Base-by-base conservation (phyloP, 2,888 invertebrate species). In the Bellardia bayeri region DNA sequence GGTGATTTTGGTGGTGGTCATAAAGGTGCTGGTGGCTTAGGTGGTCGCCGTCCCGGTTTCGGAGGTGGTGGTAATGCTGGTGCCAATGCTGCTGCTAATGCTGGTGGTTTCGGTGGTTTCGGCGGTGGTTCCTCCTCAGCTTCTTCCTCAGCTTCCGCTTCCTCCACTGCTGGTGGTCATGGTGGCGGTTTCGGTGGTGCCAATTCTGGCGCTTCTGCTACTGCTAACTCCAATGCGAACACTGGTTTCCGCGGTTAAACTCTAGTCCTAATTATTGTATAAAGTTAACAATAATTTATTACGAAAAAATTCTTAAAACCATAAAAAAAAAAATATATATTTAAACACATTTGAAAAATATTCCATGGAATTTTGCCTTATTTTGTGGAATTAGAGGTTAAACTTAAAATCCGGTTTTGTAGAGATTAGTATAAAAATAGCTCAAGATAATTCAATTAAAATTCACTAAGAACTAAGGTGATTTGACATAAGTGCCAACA, bases 171-270 rank as follows among this genome's bases (percentile, higher is more conserved):
- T 11, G 69, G 16, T 14, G 66, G 78, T 13, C 74, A 80, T 49
- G 64, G 64, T 11, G 81, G 86, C 51, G 88, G 87, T 42, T 40
- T 33, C 6, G 87, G 88, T 33, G 83, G 76, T 42, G 79, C 58
- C 9, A 75, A 58, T 6, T 85, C 88, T 0, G 80, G 61, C 0
- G 89, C 91, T 30, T 37, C 64, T 30, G 82, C 82, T n/a, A 51
- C 16, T 33, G 72, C 45, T 40, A 49, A 56, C 30, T 30, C 40
- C 30, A 33, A 49, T 5, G 14, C 23, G 30, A 33, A 49, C n/a
- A 51, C 49, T 3, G n/a, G 7, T 8, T 16, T 49, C 13, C 13
- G 9, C 16, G 80, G 71, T 69, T 68, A 69, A 61, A n/a, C 37
- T 13, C 30, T 61, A 69, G 61, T 75, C n/a, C 33, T 49, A 61